Base-by-base conservation (phyloP, 2,888 invertebrate genomes). In the Cephus runcator region DNA sequence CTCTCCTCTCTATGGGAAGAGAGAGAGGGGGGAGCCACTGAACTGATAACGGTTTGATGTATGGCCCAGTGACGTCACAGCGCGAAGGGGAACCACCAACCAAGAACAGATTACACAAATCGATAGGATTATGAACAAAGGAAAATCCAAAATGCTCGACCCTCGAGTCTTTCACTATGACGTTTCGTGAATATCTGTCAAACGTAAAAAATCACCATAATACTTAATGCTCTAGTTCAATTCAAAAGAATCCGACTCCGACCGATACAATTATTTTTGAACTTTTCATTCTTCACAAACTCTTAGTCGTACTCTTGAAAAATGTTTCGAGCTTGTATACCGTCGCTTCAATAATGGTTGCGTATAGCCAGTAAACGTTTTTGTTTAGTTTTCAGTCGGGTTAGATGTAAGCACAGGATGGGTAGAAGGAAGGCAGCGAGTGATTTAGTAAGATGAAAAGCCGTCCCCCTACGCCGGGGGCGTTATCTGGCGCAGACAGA, bases 21-120 rank as follows among this genome's bases (percentile, higher is more conserved):
- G 79, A 82, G 83, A 79, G 75, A 77, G 77, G 69, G 74, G 23
- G 83, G 81, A 82, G 84, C 85, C 84, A 80, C 84, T 82, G 81
- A 84, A 89, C 90, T 90, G 91, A 91, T 91, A 91, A 91, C 87
- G 89, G 85, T 90, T 91, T 91, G 91, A 91, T 91, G 89, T 90
- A 91, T 90, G 88, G 87, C 85, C 87, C 87, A 87, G 87, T 89
- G 88, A 89, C 88, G 88, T 89, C 88, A 89, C 89, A 87, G 86
- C 87, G 86, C 85, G 88, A 87, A 87, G 88, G 84, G 85, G 83
- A 79, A 84, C 82, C 84, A 82, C 34, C 75, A 84, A 83, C 87
- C 84, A 86, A 86, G 88, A 89, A 88, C 88, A 90, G 90, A 90
- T 90, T 90, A 89, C 87, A 87, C 85, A 86, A 88, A 90, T 91